Base-by-base conservation (phyloP, 2,113 vertebrate species). In the Pseudorasbora parva region DNA sequence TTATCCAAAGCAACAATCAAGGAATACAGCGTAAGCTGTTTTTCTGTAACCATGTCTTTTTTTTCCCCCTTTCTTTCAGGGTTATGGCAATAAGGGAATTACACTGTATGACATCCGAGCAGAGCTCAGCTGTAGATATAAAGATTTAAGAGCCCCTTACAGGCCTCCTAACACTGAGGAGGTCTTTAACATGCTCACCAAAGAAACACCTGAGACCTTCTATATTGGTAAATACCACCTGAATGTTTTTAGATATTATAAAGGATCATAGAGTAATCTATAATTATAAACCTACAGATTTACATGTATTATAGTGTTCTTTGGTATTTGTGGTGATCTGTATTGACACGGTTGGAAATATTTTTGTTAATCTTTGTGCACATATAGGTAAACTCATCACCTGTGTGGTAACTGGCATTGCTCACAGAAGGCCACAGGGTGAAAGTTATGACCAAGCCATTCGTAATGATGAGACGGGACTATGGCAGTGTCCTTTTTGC, bases 401-500 rank as follows among this genome's bases (percentile, higher is more conserved):
- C 87, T 98, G 98, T 91, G 92, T 95, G 0, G 98, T 99, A 47
- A 98, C 96, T 5, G 98, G 98, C 62, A 99, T 99, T 1, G 98
- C 98, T 91, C 98, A 99, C 91, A 95, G 98, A 86, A 94, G 98
- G 14, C 98, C 98, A 0, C 98, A 99, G 80, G 98, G 98, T 41
- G 98, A 99, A 86, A 99, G 97, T 93, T 99, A 99, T 0, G 98
- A 99, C 93, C 98, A 99, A 90, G 98, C 98, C 0, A 99, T 99
- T 85, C 91, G 98, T 56, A 99, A 99, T 0, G 98, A 99, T 2
- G 92, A 97, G 66, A 98, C 97, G 0, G 98, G 98, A 0, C 94
- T 99, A 15, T 99, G 98, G 98, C 98, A 99, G 86, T 99, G 98
- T 91, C 98, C 98, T 62, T 99, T 99, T 92, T 99, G 98, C 81